These are phyloP conservation scores for Cotesia typhae DNA, from an alignment of 1,140 invertebrate genomes.

Conservation along the genomic window DNA sequence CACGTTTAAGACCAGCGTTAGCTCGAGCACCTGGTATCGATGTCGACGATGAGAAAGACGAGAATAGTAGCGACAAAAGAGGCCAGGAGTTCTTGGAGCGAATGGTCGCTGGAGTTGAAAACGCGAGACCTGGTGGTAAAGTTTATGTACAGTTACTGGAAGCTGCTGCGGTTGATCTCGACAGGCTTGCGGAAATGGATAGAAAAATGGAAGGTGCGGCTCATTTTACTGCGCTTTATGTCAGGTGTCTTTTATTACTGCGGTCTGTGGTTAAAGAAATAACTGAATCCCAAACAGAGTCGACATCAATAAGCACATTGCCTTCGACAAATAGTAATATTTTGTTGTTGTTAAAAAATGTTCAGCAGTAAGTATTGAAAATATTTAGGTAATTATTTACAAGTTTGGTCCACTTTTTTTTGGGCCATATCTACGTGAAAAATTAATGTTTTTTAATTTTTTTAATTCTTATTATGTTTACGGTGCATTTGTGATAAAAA, in stretches of 20 bases:
- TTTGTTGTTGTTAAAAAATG: slow-evolving; percentile 73
- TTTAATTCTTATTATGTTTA: too few relatives aligned
- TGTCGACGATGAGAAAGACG: slow-evolving; percentile 52
- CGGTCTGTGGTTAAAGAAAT: slow-evolving; percentile 61
- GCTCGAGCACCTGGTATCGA: slow-evolving; percentile 44
- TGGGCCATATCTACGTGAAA: slow-evolving; percentile 1
- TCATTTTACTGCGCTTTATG: slow-evolving; percentile 85
- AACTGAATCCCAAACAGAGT: slow-evolving; percentile 44
- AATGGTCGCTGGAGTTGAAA: slow-evolving; percentile 77
- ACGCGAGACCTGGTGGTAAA: slow-evolving; percentile 69
- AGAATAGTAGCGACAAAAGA: slow-evolving; percentile 56
- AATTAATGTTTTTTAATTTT: too few relatives aligned
- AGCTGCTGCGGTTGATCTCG: slow-evolving; percentile 77
- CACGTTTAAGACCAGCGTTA: slow-evolving; percentile 77
- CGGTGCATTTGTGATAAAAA: too few relatives aligned
- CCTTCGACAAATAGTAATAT: slow-evolving; percentile 68
- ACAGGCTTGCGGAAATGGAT: slow-evolving; percentile 86
- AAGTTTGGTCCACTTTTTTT: background rate
- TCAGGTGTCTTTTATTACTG: slow-evolving; percentile 65
- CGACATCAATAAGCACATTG: slow-evolving; percentile 60
- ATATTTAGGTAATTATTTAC: slow-evolving; percentile 1
- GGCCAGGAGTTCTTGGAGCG: slow-evolving; percentile 74
- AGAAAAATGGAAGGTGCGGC: slow-evolving; percentile 82
- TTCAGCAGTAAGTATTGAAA: slow-evolving; percentile 62
- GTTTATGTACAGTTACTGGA: slow-evolving; percentile 74